These are phyloP conservation scores for Machaerirhynchus nigripectus DNA, from an alignment of 2,113 vertebrate genomes.

Conservation along the genomic window DNA sequence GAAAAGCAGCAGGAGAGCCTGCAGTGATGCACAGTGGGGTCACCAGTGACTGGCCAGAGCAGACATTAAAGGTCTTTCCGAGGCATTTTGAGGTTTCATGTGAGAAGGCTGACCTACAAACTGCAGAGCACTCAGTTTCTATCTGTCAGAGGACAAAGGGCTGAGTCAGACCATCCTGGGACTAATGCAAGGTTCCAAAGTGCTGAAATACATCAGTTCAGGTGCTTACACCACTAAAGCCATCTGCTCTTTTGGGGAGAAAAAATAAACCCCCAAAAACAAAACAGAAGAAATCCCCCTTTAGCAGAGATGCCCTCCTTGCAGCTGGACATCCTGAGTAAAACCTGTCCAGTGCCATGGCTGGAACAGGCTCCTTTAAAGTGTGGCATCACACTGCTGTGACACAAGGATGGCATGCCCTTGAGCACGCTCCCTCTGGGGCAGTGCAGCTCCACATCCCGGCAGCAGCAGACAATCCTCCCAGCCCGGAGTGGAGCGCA, in stretches of 20 bases:
- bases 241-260: neutral
- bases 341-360: neutral
- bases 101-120: conserved; percentile 2
- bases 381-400: neutral
- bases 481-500: neutral
- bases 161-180: conserved; percentile 28
- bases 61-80: neutral
- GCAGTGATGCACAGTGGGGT: neutral
- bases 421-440: neutral
- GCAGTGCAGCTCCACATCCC: neutral
- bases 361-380: neutral
- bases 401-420: neutral
- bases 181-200: neutral
- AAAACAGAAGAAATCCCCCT: neutral
- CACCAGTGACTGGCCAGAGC: neutral
- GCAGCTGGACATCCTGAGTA: neutral
- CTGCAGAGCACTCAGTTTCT: neutral
- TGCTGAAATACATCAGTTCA: neutral
- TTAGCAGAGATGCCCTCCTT: neutral
- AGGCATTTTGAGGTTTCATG: neutral
- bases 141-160: neutral
- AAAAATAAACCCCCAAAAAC: neutral
- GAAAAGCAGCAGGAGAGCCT: neutral
- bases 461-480: neutral
- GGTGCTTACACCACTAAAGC: neutral